Evolutionary conservation across 2,888 invertebrate genomes (phyloP).

Genomic region (Harpalus rufipes): DNA sequence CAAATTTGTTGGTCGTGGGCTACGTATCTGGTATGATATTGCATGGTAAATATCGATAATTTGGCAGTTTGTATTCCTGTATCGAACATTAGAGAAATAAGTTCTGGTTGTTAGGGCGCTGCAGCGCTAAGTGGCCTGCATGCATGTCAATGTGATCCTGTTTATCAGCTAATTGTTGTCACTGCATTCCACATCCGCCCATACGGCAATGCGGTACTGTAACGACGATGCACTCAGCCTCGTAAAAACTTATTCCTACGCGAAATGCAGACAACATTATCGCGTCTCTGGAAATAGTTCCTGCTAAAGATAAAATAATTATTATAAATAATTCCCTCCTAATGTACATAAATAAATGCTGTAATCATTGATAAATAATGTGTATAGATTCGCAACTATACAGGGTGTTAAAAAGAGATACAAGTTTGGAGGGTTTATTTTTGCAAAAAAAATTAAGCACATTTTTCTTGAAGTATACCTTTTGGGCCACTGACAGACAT

Average conservation of each 20-base stretch:
- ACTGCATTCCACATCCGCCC: slow-evolving; percentile 31
- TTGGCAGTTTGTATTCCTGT: slow-evolving; percentile 11
- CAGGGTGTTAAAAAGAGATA: too few relatives aligned
- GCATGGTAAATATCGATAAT: slow-evolving; percentile 35
- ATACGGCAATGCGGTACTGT: slow-evolving; percentile 20
- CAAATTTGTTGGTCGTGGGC: slow-evolving; percentile 2
- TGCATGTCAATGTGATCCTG: slow-evolving; percentile 46
- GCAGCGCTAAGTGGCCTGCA: not conserved
- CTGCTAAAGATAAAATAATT: not conserved
- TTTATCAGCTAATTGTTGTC: slow-evolving; percentile 56
- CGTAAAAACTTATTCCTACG: slow-evolving; percentile 8
- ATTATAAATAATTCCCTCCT: too few relatives aligned
- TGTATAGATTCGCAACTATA: too few relatives aligned
- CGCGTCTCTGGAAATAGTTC: not conserved
- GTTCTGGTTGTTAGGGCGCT: slow-evolving; percentile 27
- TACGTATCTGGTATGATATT: slow-evolving; percentile 1
- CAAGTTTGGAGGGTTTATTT: too few relatives aligned
- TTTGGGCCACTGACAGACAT: too few relatives aligned
- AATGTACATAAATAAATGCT: too few relatives aligned
- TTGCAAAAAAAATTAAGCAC: too few relatives aligned
- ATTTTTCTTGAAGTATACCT: too few relatives aligned
- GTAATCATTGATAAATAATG: too few relatives aligned
- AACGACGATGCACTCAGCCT: not conserved
- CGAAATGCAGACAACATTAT: slow-evolving; percentile 1
- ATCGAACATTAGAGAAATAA: slow-evolving; percentile 35